Base-by-base conservation (phyloP, 2,797 vertebrate species). In the Gadopsis bispinosus region DNA sequence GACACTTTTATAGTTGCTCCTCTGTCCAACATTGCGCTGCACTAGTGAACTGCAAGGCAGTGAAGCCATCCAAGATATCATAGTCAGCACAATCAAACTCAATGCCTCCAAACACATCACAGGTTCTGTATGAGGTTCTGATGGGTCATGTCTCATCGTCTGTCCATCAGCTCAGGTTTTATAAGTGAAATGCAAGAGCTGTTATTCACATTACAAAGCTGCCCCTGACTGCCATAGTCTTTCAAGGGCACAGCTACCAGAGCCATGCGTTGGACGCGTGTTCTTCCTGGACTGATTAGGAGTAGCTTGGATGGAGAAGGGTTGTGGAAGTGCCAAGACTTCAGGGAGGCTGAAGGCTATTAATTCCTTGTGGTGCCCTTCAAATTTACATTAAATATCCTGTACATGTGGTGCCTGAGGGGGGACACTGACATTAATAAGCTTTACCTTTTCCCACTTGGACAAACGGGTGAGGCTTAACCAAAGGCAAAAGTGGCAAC, bases 1-100 rank as follows among this genome's bases (percentile, higher is more conserved):
- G 68, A 76, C 78, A 85, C 76, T 69, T 85, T 84, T 78, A 83
- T 69, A 69, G 67, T 67, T 45, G 19, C 60, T 77, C 71, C 69
- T 62, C 29, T 69, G 66, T 37, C 75, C 43, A 77, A 68, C 71
- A 71, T 75, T 45, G 55, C 47, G 35, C 51, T 45, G 14, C 51
- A 61, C n/a, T 47, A 8, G 56, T 64, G 75, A 83, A 61, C 22
- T 54, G 37, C 26, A 75, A 73, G 45, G 50, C 69, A 47, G 37
- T 41, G 53, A 68, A 71, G 63, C 73, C 67, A 80, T 75, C 50
- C 55, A 37, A 67, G 66, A 81, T 70, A 58, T 67, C 26, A 68
- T 8, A 22, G 55, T 22, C 43, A 68, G 59, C 19, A 37, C 13
- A 59, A 59, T 78, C 39, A 63, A 74, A 69, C n/a, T 33, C 7